Conservation (phyloP, 2,888 invertebrate genomes). For the Netelia inedita region DNA sequence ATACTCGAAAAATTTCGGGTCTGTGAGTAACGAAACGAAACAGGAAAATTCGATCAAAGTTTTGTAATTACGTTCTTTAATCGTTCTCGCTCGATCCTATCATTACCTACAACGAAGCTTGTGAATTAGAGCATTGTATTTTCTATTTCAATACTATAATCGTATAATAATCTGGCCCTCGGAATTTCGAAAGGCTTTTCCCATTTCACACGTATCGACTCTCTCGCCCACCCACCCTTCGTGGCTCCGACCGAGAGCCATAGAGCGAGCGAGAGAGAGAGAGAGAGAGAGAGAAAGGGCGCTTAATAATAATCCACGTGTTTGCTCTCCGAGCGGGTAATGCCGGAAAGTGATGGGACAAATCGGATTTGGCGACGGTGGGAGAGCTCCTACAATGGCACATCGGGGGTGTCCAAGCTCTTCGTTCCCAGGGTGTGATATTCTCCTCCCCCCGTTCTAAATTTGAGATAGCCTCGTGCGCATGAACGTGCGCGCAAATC, state of each 20-base stretch:
- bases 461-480: slow-evolving; percentile 27
- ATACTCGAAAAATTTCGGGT: too few relatives aligned
- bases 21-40: not conserved
- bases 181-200: slow-evolving; percentile 41
- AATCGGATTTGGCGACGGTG: slow-evolving; percentile 69
- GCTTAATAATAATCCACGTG: slow-evolving; percentile 70
- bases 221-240: not conserved
- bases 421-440: slow-evolving; percentile 42
- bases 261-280: not conserved
- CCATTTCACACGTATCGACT: slow-evolving; percentile 24
- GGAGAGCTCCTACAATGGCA: slow-evolving; percentile 17
- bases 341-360: slow-evolving; percentile 72
- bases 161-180: not conserved
- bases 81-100: not conserved
- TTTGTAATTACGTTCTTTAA: not conserved
- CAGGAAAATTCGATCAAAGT: not conserved
- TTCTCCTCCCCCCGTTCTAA: slow-evolving; percentile 8
- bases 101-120: not conserved
- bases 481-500: not conserved
- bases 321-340: slow-evolving; percentile 69
- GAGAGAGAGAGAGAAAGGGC: not conserved
- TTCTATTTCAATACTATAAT: too few relatives aligned
- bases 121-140: not conserved
- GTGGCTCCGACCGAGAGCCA: slow-evolving; percentile 14
- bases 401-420: slow-evolving; percentile 19